These are phyloP conservation scores for Antigone vipio DNA, from an alignment of 2,113 vertebrate species.

Conservation along the genomic window DNA sequence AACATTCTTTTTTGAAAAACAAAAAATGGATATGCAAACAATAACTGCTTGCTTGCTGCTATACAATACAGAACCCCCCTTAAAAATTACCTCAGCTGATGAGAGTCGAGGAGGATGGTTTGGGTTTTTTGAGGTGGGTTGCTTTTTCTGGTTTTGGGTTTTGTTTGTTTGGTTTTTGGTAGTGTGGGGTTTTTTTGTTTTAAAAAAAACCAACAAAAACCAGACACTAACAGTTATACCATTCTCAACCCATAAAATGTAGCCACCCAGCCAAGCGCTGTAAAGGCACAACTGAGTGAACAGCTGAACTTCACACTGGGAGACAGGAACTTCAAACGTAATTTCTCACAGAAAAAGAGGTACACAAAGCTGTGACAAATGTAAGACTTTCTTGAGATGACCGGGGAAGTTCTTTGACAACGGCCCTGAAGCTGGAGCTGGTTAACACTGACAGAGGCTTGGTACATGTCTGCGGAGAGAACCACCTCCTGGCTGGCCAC, in stretches of 20 bases:
- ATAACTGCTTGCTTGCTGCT: not conserved
- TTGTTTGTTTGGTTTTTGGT: not conserved
- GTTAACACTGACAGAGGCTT: not conserved
- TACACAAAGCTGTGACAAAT: not conserved
- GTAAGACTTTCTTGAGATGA: not conserved
- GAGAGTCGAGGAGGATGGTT: not conserved
- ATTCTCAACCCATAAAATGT: not conserved
- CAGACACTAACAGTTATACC: not conserved
- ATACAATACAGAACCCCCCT: not conserved
- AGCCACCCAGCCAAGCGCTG: not conserved
- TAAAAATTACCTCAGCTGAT: not conserved
- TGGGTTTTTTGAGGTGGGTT: no score
- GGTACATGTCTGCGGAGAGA: not conserved
- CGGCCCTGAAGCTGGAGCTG: not conserved
- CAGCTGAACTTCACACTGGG: not conserved
- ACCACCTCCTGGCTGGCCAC: not conserved
- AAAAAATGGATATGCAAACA: not conserved
- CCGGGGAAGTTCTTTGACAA: not conserved
- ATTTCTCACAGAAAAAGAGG: not conserved
- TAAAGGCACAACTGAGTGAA: not conserved
- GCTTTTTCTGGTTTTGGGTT: not conserved
- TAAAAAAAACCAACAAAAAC: not conserved
- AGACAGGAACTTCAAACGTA: not conserved
- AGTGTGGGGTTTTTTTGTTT: not conserved
- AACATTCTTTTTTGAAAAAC: not conserved